These are phyloP conservation scores for Anarrhichthys ocellatus DNA, from an alignment of 2,113 vertebrate genomes.

Conservation along the genomic window DNA sequence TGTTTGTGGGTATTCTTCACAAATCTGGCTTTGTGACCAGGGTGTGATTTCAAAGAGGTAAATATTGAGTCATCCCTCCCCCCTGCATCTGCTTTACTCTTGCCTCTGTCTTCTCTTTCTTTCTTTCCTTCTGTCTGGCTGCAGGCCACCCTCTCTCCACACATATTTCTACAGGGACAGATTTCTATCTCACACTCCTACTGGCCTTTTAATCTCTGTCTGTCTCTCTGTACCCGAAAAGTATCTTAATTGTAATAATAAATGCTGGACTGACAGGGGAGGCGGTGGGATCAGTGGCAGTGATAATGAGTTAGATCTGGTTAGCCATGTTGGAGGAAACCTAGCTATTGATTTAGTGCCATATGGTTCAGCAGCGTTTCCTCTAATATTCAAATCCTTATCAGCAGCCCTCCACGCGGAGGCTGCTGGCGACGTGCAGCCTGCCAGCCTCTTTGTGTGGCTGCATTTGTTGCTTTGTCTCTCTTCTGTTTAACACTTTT, in stretches of 20 bases:
- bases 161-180: constrained; percentile 13
- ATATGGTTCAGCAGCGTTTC: constrained; percentile 19
- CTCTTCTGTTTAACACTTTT: constrained; percentile 22
- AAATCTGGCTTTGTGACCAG: constrained; percentile 28
- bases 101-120: constrained; percentile 13
- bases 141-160: neutral
- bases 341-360: constrained; percentile 34
- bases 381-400: constrained; percentile 26
- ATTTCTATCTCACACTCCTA: constrained; percentile 15
- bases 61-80: constrained; percentile 52
- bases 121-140: constrained; percentile 4
- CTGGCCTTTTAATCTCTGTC: constrained; percentile 1
- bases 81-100: constrained; percentile 7
- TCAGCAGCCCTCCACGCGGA: constrained; percentile 35
- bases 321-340: constrained; percentile 29
- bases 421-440: constrained; percentile 11
- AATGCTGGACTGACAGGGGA: neutral
- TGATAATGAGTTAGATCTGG: constrained; percentile 28
- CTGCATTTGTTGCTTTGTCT: constrained; percentile 38
- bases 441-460: constrained; percentile 16
- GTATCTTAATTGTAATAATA: neutral
- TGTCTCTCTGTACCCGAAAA: neutral
- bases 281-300: neutral
- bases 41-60: constrained; percentile 45
- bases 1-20: constrained; percentile 22